These are phyloP conservation scores for Pomacea maculata DNA, from an alignment of 1,140 invertebrate species.

Conservation along the genomic window DNA sequence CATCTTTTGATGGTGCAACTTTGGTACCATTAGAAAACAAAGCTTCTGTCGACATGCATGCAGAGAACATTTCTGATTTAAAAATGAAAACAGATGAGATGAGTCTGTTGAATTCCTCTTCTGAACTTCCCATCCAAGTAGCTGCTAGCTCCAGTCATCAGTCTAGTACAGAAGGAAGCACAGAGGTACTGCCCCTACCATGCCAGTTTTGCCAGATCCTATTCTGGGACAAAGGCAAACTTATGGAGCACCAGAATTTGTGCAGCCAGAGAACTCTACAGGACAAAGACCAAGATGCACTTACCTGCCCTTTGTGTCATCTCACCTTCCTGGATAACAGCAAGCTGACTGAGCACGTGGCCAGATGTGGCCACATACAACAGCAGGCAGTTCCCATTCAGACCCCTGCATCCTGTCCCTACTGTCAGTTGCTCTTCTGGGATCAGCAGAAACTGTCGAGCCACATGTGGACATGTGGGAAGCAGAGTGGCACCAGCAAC, in stretches of 20 bases:
- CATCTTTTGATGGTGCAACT: too few relatives aligned
- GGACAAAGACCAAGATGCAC: too few relatives aligned
- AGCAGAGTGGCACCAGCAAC: conserved; percentile 8
- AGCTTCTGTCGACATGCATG: too few relatives aligned
- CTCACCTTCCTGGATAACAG: conserved; percentile 4
- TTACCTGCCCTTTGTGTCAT: neutral
- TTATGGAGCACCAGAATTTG: conserved; percentile 8
- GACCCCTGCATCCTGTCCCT: neutral
- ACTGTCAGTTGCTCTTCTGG: conserved; percentile 9
- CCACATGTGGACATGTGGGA: conserved; percentile 19
- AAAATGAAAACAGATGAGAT: too few relatives aligned
- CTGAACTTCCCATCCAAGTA: too few relatives aligned
- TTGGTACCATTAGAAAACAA: too few relatives aligned
- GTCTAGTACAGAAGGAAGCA: too few relatives aligned
- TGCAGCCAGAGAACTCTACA: conserved; percentile 8
- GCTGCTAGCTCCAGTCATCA: too few relatives aligned
- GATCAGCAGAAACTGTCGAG: conserved; percentile 4
- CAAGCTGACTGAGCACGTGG: conserved; percentile 4
- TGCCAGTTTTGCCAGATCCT: conserved; percentile 19
- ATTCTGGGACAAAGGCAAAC: conserved; percentile 12
- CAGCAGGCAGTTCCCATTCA: neutral
- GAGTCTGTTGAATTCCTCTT: too few relatives aligned
- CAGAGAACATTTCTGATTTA: too few relatives aligned
- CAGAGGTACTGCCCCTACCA: neutral
- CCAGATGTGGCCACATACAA: neutral